Evolutionary conservation across 2,888 invertebrate species (phyloP), one percentile per base, ranked within the genome.

Genomic region (Zygaena filipendulae): DNA sequence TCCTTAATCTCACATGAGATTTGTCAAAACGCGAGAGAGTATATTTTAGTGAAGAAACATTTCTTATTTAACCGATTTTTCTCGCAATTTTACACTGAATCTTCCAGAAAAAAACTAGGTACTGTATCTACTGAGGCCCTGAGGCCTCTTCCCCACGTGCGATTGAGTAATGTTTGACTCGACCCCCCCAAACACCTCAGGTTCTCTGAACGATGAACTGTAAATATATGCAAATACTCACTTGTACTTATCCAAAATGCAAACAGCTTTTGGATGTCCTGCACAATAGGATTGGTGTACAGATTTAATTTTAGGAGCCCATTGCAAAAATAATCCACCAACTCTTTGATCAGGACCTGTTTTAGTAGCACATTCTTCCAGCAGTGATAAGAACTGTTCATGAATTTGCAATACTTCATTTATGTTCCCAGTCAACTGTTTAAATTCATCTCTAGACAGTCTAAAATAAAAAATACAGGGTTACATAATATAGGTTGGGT

Each of bases 181-280:
- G n/a, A n/a, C n/a, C n/a, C n/a, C n/a, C n/a, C n/a, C n/a, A n/a
- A n/a, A n/a, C n/a, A n/a, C n/a, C n/a, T n/a, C n/a, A n/a, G n/a
- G n/a, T n/a, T n/a, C n/a, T n/a, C n/a, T n/a, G n/a, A n/a, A n/a
- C n/a, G n/a, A n/a, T n/a, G n/a, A n/a, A n/a, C n/a, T n/a, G n/a
- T n/a, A n/a, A 11, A 18, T 14, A 25, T 24, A 21, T 12, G 29
- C 11, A 10, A 22, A 5, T 2, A 72, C 85, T 80, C 72, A 96
- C 95, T 92, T 94, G 62, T 92, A 91, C 63, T 91, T 91, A 64
- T 96, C 96, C 45, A 99, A 83, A 47, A 97, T 87, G 56, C 92
- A 91, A 24, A 96, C 96, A 40, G 97, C 97, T 66, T 88, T 87
- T 1, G 98, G 98, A 83, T 99, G 98, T 42, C 93, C 88, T 31